Percentiles rank a stretch among this genome's conserved stretches.
Conservation (phyloP, 1,140 invertebrate species). For the Leptinotarsa defecta region DNA sequence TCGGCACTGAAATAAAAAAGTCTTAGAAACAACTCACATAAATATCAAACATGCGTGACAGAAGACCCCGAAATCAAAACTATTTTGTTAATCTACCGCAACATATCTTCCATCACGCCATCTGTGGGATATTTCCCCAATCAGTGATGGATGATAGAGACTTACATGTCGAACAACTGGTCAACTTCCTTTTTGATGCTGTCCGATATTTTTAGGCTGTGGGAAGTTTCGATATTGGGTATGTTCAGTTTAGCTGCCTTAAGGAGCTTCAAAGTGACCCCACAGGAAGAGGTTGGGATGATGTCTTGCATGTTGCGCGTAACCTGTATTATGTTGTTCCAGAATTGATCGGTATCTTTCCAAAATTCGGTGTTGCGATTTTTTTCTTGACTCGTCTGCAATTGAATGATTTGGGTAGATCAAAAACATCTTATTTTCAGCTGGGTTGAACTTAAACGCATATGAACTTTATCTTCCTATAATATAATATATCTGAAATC, state of each 20-base stretch:
- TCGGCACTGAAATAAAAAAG: slow-evolving; percentile 32
- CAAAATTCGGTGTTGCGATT: slow-evolving; percentile 34
- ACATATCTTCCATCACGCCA: not conserved
- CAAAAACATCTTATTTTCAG: no score
- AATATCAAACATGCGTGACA: no score
- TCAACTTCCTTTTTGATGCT: not conserved
- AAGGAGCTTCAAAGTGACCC: not conserved
- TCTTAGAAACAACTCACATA: no score
- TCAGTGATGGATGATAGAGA: not conserved
- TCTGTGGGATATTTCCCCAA: slow-evolving; percentile 46
- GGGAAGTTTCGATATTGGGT: not conserved
- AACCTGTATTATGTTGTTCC: slow-evolving; percentile 22
- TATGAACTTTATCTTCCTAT: no score
- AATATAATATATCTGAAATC: no score
- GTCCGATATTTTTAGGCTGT: not conserved
- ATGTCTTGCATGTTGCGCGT: slow-evolving; percentile 17
- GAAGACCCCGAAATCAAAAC: no score
- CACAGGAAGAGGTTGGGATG: slow-evolving; percentile 12
- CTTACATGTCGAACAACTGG: not conserved
- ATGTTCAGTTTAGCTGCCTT: not conserved
- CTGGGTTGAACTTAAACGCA: no score
- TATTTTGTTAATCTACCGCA: not conserved
- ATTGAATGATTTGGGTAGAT: not conserved
- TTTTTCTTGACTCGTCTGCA: slow-evolving; percentile 26
- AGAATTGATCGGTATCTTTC: slow-evolving; percentile 37